Conservation (phyloP, 2,797 vertebrate species). For the Distichodus sexfasciatus region DNA sequence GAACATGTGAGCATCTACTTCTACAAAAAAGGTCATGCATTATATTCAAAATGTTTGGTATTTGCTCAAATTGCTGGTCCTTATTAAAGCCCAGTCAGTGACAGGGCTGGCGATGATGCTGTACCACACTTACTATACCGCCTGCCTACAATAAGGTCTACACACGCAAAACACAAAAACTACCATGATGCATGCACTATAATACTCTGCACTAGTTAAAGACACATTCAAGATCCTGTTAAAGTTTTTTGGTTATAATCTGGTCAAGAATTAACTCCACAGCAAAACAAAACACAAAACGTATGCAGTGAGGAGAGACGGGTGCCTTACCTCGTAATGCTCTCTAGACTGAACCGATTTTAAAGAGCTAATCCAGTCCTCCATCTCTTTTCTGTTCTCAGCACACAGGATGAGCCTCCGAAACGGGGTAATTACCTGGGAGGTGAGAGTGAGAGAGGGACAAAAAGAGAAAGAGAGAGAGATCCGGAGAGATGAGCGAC, state of each 20-base stretch:
- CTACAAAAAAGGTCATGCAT: neutral
- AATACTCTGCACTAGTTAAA: neutral
- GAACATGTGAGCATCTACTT: neutral
- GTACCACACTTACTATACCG: conserved; percentile 1
- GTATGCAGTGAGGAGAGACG: neutral
- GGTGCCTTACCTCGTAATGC: conserved; percentile 91
- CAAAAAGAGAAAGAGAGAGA: conserved; percentile 34
- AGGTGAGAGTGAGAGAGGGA: conserved; percentile 31
- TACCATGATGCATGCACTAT: conserved; percentile 1
- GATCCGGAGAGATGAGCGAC: conserved; percentile 43
- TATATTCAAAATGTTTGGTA: no score
- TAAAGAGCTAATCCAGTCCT: conserved; percentile 89
- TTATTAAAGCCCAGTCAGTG: neutral
- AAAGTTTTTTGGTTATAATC: conserved; percentile 3
- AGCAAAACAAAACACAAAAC: neutral
- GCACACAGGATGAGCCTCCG: conserved; percentile 86
- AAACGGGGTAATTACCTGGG: conserved; percentile 88
- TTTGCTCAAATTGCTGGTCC: neutral
- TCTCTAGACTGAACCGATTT: conserved; percentile 93
- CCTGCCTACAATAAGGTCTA: neutral
- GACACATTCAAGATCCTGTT: neutral
- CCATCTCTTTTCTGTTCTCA: conserved; percentile 91
- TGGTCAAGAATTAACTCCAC: neutral
- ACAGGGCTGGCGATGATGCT: neutral
- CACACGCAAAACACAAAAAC: neutral